Evolutionary conservation across 2,888 invertebrate species (phyloP).

Genomic region (Caenorhabditis sp.): DNA sequence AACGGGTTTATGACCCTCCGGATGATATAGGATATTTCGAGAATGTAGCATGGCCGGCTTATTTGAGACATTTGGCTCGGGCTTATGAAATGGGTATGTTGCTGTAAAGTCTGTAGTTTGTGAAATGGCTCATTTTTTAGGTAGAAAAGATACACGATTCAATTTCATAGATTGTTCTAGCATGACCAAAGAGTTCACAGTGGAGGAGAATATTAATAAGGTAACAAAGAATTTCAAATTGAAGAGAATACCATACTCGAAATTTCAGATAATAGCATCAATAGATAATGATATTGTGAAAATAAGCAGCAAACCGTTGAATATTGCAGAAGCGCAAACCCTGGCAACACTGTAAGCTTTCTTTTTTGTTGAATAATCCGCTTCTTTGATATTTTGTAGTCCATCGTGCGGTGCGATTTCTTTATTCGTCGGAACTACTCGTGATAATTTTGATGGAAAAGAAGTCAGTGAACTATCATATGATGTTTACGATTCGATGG

Average conservation of each 20-base stretch:
- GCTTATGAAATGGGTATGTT: constrained; percentile 37
- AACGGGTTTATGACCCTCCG: constrained; percentile 81
- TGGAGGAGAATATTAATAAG: background rate
- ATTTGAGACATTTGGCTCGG: constrained; percentile 73
- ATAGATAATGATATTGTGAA: constrained; percentile 49
- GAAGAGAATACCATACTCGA: background rate
- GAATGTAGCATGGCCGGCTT: constrained; percentile 81
- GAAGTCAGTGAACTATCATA: constrained; percentile 58
- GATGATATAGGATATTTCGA: constrained; percentile 85
- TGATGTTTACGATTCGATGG: constrained; percentile 68
- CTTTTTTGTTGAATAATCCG: background rate
- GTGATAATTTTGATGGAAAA: constrained; percentile 61
- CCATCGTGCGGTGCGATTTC: constrained; percentile 65
- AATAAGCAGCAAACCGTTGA: constrained; percentile 46
- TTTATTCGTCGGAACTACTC: constrained; percentile 60
- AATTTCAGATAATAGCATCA: constrained; percentile 7
- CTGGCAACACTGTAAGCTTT: constrained; percentile 33
- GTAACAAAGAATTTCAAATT: too few species aligned
- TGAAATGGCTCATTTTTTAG: constrained; percentile 5
- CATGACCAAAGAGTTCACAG: constrained; percentile 25
- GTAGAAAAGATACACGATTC: constrained; percentile 25
- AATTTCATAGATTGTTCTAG: constrained; percentile 53
- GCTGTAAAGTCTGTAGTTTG: too few species aligned
- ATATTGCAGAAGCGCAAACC: constrained; percentile 23
- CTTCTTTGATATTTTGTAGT: constrained; percentile 17